A percentile compares a stretch with the other conserved stretches of the same genome.
Evolutionary conservation across 2,113 vertebrate genomes (phyloP).

Genomic region (Hippocampus mohnikei): DNA sequence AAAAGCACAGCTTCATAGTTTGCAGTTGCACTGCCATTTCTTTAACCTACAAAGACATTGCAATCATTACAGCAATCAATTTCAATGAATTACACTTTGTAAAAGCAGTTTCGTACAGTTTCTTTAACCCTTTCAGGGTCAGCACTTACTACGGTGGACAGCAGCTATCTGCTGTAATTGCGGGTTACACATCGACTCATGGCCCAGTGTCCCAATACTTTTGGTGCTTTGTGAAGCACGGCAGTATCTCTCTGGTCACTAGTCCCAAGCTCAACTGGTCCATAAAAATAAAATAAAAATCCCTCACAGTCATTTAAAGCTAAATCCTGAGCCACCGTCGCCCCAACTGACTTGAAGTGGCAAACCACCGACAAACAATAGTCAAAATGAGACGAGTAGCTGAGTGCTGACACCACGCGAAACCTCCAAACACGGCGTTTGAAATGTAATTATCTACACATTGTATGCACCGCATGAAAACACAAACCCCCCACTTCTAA

Average conservation of each 20-base stretch:
- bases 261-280: background rate
- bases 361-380: slow-evolving; percentile 50
- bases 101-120: background rate
- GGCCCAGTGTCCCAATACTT: background rate
- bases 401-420: slow-evolving; percentile 38
- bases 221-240: background rate
- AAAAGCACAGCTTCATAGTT: background rate
- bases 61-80: background rate
- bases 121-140: background rate
- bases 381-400: slow-evolving; percentile 38
- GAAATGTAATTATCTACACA: slow-evolving; percentile 31
- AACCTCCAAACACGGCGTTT: slow-evolving; percentile 34
- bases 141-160: too few relatives aligned
- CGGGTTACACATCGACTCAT: background rate
- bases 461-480: slow-evolving; percentile 20
- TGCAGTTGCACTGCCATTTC: background rate
- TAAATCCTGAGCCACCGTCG: slow-evolving; percentile 12
- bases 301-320: background rate
- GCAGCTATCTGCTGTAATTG: background rate
- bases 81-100: background rate
- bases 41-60: background rate
- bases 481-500: slow-evolving; percentile 31
- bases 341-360: slow-evolving; percentile 25
- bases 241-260: background rate
- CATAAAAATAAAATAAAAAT: background rate